A percentile compares a stretch with the other conserved stretches of the same genome.
Evolutionary conservation across 1,140 invertebrate species (phyloP).

Genomic region (Pseudomyrmex flavicornis): DNA sequence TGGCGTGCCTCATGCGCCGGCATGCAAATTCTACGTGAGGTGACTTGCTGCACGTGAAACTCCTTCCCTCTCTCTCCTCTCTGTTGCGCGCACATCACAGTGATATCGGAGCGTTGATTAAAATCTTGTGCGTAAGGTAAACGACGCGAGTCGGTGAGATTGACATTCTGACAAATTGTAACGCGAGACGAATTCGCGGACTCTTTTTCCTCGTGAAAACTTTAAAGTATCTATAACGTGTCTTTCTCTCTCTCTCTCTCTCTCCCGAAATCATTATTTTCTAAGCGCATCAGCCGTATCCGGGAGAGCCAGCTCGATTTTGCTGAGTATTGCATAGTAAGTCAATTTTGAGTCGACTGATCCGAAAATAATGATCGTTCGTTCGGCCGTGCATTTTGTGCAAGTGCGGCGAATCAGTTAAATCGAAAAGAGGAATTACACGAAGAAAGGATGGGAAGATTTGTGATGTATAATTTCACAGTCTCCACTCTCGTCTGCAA

Average conservation of each 20-base stretch:
- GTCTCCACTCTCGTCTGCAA: slow-evolving; percentile 3
- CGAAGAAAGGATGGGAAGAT: not conserved
- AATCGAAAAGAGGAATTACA: not conserved
- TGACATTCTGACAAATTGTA: not conserved
- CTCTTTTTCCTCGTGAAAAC: not conserved
- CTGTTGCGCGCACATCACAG: not conserved
- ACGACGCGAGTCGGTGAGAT: no score
- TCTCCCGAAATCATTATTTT: slow-evolving; percentile 19
- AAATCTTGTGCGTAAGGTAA: not conserved
- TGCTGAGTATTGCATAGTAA: slow-evolving; percentile 7
- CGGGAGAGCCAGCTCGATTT: not conserved
- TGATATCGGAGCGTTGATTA: not conserved
- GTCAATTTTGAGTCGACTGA: slow-evolving; percentile 47
- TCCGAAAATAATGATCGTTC: slow-evolving; percentile 50
- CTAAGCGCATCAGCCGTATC: not conserved
- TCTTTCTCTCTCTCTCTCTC: not conserved
- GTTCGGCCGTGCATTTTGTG: not conserved
- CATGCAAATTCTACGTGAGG: not conserved
- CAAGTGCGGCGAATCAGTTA: not conserved
- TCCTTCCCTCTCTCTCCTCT: no score
- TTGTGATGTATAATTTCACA: slow-evolving; percentile 32
- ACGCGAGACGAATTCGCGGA: not conserved
- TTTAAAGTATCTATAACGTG: not conserved
- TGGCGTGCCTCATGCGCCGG: not conserved
- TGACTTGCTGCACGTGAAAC: not conserved